A percentile compares a stretch with the other conserved stretches of the same genome.
phyloP scores from a whole-genome alignment of 1,140 invertebrate species.

The Yoshiicerus persimilis region DNA sequence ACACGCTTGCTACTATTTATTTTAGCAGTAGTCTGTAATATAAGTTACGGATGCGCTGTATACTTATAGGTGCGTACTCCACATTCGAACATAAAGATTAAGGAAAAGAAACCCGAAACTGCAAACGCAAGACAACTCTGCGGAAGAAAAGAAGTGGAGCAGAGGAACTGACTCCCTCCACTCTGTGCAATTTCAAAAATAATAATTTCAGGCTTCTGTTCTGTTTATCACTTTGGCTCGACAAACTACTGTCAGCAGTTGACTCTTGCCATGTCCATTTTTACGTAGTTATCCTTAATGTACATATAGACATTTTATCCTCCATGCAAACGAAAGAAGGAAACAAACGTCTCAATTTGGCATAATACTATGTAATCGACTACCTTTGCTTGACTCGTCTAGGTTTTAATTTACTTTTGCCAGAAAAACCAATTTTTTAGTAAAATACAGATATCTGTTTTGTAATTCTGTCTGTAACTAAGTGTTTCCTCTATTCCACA shows the following conservation, averaged over 20 bases:
- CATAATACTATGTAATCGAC: neutral
- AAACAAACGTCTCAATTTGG: neutral
- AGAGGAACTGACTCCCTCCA: neutral
- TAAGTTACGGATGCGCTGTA: neutral
- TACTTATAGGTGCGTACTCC: neutral
- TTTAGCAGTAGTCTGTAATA: neutral
- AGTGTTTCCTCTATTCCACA: neutral
- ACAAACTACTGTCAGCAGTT: slow-evolving; percentile 9
- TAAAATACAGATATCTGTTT: neutral
- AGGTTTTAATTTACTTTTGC: neutral
- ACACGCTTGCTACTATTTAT: neutral
- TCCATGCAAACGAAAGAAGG: neutral
- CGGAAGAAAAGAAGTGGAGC: neutral
- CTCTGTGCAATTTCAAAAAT: slow-evolving; percentile 30
- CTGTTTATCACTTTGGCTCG: slow-evolving; percentile 10
- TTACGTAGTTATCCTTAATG: neutral
- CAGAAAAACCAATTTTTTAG: neutral
- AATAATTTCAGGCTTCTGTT: slow-evolving; percentile 31
- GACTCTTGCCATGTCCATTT: neutral
- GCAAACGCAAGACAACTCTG: neutral
- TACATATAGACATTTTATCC: neutral
- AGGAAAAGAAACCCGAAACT: neutral
- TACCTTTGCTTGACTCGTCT: neutral
- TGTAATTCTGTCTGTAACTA: neutral
- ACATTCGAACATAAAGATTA: neutral